Conservation (phyloP, 2,888 invertebrate species). For the Drosophila birchii region DNA sequence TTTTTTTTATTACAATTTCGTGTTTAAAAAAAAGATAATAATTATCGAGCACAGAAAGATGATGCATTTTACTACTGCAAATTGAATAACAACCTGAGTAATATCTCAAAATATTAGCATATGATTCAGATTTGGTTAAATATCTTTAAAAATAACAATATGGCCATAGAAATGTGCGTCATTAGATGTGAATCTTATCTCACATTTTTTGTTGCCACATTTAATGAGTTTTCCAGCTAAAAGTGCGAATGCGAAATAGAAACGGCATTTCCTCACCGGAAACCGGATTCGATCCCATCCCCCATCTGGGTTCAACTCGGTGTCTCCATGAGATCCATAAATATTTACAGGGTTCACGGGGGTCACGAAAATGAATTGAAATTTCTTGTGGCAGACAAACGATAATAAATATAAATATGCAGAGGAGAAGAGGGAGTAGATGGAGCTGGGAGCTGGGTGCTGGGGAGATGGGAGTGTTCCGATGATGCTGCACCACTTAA, state of each 20-base stretch:
- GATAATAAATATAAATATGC: slow-evolving; percentile 73
- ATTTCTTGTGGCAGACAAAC: slow-evolving; percentile 65
- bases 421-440: neutral
- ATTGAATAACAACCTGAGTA: neutral
- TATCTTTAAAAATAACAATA: neutral
- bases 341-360: slow-evolving; percentile 63
- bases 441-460: neutral
- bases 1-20: no score
- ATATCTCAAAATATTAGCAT: neutral
- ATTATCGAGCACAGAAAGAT: no score
- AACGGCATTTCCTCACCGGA: slow-evolving; percentile 32
- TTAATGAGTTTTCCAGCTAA: slow-evolving; percentile 1
- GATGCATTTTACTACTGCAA: neutral
- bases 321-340: slow-evolving; percentile 65
- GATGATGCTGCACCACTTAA: slow-evolving; percentile 67
- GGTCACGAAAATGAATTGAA: slow-evolving; percentile 56
- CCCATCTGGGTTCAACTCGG: slow-evolving; percentile 5
- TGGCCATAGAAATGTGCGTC: neutral
- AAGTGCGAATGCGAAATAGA: slow-evolving; percentile 17
- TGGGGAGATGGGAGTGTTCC: slow-evolving; percentile 4
- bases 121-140: slow-evolving; percentile 8
- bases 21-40: no score
- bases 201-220: slow-evolving; percentile 4
- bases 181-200: slow-evolving; percentile 20
- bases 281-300: slow-evolving; percentile 18